Conservation (phyloP, 2,888 invertebrate genomes). For the Spisula subtruncata region DNA sequence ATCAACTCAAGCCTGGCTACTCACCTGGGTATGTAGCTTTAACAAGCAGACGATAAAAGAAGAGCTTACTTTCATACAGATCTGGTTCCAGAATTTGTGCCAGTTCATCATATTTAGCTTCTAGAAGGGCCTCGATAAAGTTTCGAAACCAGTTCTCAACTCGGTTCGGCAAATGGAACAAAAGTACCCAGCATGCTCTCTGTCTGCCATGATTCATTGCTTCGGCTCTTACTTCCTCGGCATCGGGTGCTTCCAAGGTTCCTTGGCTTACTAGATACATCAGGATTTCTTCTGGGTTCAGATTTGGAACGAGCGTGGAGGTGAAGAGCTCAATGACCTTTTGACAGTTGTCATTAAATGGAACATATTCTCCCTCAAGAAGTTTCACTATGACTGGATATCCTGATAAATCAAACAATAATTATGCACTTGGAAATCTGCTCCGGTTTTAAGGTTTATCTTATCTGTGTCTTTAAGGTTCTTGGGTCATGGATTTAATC, state of each 20-base stretch:
- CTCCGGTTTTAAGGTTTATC: too few species aligned
- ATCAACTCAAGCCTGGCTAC: too few species aligned
- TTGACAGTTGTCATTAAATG: slow-evolving; percentile 49
- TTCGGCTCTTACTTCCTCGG: slow-evolving; percentile 53
- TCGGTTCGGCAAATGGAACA: slow-evolving; percentile 53
- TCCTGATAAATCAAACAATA: slow-evolving; percentile 40
- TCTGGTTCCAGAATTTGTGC: slow-evolving; percentile 60
- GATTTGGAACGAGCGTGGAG: slow-evolving; percentile 28
- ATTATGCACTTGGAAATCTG: too few species aligned
- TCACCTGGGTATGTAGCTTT: too few species aligned
- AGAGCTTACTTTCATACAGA: slow-evolving; percentile 54
- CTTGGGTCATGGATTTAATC: too few species aligned
- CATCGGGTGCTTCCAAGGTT: slow-evolving; percentile 36
- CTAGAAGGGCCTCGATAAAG: slow-evolving; percentile 52
- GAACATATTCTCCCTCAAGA: slow-evolving; percentile 48
- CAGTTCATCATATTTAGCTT: slow-evolving; percentile 40
- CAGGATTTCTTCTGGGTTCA: slow-evolving; percentile 49
- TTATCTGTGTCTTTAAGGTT: too few species aligned
- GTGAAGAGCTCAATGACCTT: slow-evolving; percentile 52
- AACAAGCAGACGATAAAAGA: neutral
- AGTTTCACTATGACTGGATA: slow-evolving; percentile 58
- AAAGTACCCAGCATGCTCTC: slow-evolving; percentile 51
- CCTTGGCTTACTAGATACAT: slow-evolving; percentile 33
- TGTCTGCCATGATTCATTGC: slow-evolving; percentile 45
- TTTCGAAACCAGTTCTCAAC: slow-evolving; percentile 60